These are phyloP conservation scores for Balaenoptera acutorostrata DNA, from an alignment of 2,113 vertebrate species.

Conservation along the genomic window DNA sequence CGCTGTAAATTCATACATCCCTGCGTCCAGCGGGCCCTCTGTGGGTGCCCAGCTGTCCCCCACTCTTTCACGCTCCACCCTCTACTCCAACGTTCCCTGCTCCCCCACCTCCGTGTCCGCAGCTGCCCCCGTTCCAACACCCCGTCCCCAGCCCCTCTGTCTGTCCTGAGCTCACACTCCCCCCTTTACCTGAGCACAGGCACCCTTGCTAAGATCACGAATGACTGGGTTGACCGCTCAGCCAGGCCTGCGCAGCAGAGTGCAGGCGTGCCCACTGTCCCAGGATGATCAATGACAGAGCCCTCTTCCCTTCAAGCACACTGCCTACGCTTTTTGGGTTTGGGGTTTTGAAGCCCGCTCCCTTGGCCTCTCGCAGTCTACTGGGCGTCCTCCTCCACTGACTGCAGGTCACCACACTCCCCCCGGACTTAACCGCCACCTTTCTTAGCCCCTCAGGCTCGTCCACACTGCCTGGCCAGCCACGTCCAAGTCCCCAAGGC, in stretches of 20 bases:
- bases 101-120: not conserved
- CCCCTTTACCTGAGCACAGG: not conserved
- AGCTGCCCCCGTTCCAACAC: not conserved
- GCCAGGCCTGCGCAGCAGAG: not conserved
- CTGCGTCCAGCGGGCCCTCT: not conserved
- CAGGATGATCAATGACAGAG: not conserved
- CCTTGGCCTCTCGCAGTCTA: not conserved
- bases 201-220: not conserved
- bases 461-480: not conserved
- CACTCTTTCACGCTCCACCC: not conserved
- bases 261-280: not conserved
- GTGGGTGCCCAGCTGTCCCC: not conserved
- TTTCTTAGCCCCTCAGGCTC: not conserved
- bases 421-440: not conserved
- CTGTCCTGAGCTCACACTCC: not conserved
- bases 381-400: not conserved
- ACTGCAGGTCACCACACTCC: not conserved
- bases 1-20: rapidly evolving
- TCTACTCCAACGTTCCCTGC: not conserved
- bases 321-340: not conserved
- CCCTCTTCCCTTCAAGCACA: not conserved
- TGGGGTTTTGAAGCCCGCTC: not conserved
- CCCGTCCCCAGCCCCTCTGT: too few species aligned
- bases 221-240: not conserved
- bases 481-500: not conserved